These are phyloP conservation scores for Epizoanthus illoricatus DNA, from an alignment of 92 coral and sea anemone species.

Conservation along the genomic window DNA sequence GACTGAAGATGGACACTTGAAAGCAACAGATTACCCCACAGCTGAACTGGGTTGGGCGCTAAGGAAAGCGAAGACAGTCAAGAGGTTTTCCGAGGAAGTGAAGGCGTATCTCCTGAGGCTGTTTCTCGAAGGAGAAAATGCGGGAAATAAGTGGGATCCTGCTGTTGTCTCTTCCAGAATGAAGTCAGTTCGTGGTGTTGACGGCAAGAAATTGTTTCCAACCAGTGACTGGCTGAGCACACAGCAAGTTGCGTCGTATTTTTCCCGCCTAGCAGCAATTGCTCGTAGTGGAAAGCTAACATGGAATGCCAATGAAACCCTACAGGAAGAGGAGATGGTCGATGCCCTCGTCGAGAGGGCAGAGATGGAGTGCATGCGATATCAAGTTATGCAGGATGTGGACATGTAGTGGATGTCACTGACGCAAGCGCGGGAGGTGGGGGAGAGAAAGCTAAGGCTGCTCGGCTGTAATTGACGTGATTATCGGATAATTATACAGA, in stretches of 20 bases:
- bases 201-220: conserved; percentile 30
- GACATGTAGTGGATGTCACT: conserved; percentile 10
- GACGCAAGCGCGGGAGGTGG: too few relatives aligned
- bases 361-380: conserved; percentile 19
- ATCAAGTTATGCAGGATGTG: conserved; percentile 13
- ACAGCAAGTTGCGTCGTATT: conserved; percentile 37
- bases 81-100: conserved; percentile 3
- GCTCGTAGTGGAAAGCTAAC: conserved; percentile 30
- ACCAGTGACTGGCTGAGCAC: conserved; percentile 33
- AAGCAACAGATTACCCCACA: not conserved
- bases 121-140: conserved; percentile 40
- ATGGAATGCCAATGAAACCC: not conserved
- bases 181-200: conserved; percentile 10
- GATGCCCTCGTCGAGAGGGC: conserved; percentile 31
- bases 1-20: not conserved
- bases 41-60: conserved; percentile 1
- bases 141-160: conserved; percentile 31
- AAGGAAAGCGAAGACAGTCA: not conserved
- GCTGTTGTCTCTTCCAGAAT: conserved; percentile 21
- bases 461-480: too few relatives aligned
- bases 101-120: conserved; percentile 23
- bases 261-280: conserved; percentile 31
- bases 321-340: conserved; percentile 13
- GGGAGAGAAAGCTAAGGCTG: too few relatives aligned
- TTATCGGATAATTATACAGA: too few relatives aligned